phyloP scores from a whole-genome alignment of 2,888 invertebrate genomes.

The Caenorhabditis virilis region DNA sequence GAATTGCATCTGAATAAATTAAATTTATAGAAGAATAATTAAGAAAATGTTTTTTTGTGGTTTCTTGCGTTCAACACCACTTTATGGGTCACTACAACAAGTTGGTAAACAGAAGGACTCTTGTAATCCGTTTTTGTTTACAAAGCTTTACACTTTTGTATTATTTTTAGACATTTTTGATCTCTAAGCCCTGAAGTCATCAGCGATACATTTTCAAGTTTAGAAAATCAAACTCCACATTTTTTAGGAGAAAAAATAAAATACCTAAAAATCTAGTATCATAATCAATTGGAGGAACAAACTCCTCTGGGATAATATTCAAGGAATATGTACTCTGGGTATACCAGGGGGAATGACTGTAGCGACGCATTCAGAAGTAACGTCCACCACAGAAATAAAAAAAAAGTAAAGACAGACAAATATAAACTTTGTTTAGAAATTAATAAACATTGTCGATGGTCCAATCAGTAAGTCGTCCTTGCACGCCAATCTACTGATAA shows the following conservation, averaged over 20 bases:
- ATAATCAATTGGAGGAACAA: conserved; percentile 52
- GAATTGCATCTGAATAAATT: conserved; percentile 41
- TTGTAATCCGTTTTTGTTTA: no score
- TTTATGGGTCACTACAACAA: no score
- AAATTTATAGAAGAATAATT: no score
- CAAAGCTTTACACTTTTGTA: no score
- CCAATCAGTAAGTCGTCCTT: conserved; percentile 27
- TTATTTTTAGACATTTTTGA: no score
- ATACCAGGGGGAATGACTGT: conserved; percentile 35
- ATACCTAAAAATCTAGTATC: conserved; percentile 35
- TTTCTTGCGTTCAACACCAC: no score
- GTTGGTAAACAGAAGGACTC: no score
- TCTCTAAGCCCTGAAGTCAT: no score
- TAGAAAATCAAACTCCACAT: background rate
- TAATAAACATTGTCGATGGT: conserved; percentile 18
- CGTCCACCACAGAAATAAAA: background rate
- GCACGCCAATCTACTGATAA: conserved; percentile 32
- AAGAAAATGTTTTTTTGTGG: background rate
- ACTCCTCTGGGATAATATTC: conserved; percentile 61
- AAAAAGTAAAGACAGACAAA: background rate
- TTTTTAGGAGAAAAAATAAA: no score
- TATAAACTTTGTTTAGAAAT: background rate
- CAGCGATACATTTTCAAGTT: conserved; percentile 1
- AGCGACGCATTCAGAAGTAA: conserved; percentile 20
- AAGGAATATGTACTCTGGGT: conserved; percentile 56